These are phyloP conservation scores for Antheraea mylitta DNA, from an alignment of 1,140 invertebrate genomes.

Conservation along the genomic window DNA sequence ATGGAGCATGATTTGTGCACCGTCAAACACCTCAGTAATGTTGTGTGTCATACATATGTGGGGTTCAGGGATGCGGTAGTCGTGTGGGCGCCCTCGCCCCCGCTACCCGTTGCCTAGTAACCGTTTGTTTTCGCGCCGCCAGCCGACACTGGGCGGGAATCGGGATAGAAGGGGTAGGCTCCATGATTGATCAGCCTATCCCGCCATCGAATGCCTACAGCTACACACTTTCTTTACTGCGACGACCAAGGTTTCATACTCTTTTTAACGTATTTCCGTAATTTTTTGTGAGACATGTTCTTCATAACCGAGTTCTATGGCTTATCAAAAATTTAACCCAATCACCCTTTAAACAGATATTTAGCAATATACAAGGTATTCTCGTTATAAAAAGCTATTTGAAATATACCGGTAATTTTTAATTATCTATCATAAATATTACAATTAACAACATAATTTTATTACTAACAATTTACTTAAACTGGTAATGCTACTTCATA, in stretches of 20 bases:
- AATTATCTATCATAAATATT: not conserved
- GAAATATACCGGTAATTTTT: not conserved
- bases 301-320: not conserved
- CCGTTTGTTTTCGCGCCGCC: constrained; percentile 70
- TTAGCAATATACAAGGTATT: no score
- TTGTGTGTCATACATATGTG: constrained; percentile 60
- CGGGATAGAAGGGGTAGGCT: constrained; percentile 69
- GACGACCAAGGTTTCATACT: not conserved
- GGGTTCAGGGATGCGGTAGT: constrained; percentile 49
- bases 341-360: no score
- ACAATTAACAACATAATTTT: constrained; percentile 15
- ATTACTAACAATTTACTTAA: no score
- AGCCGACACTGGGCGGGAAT: constrained; percentile 56
- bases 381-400: no score
- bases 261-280: not conserved
- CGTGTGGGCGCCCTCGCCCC: constrained; percentile 56
- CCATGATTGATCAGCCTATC: constrained; percentile 77
- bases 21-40: constrained; percentile 4
- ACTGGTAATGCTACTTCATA: constrained; percentile 42
- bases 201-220: constrained; percentile 66
- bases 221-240: constrained; percentile 34
- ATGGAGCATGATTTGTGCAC: constrained; percentile 1
- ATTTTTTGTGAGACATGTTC: not conserved
- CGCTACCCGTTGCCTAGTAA: constrained; percentile 56
- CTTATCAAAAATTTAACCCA: not conserved